These are phyloP conservation scores for Rutpela maculata DNA, from an alignment of 2,888 invertebrate genomes.

Conservation along the genomic window DNA sequence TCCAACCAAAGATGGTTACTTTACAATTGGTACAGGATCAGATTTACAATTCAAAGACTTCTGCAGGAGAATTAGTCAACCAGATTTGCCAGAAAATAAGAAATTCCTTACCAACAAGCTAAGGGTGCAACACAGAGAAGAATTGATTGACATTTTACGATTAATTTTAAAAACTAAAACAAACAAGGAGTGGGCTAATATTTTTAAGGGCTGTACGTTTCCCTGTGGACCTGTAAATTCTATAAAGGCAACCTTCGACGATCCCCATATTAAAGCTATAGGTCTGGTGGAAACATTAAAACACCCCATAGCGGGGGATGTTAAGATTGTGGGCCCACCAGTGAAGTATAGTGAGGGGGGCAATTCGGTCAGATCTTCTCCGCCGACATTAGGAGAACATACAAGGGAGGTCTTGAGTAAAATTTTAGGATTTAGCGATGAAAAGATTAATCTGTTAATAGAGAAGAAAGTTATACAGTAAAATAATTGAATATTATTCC, in stretches of 20 bases:
- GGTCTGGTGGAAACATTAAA: slow-evolving; percentile 83
- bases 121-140: slow-evolving; percentile 86
- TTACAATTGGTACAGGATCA: slow-evolving; percentile 92
- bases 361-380: slow-evolving; percentile 83
- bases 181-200: slow-evolving; percentile 83
- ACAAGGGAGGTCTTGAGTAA: slow-evolving; percentile 85
- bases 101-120: slow-evolving; percentile 83
- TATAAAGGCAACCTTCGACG: slow-evolving; percentile 89
- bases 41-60: slow-evolving; percentile 87
- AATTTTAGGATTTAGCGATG: slow-evolving; percentile 79
- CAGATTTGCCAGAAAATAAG: slow-evolving; percentile 78
- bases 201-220: slow-evolving; percentile 85
- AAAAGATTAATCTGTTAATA: slow-evolving; percentile 77
- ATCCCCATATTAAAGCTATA: slow-evolving; percentile 88
- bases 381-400: slow-evolving; percentile 92
- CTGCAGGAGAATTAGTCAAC: slow-evolving; percentile 79
- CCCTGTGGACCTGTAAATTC: slow-evolving; percentile 94
- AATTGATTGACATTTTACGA: slow-evolving; percentile 80
- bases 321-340: slow-evolving; percentile 91
- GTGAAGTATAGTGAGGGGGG: slow-evolving; percentile 86
- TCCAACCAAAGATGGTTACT: slow-evolving; percentile 86
- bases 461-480: slow-evolving; percentile 74
- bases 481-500: slow-evolving; percentile 47
- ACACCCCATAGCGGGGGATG: slow-evolving; percentile 82
- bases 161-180: slow-evolving; percentile 78